Conservation (phyloP, 2,113 vertebrate genomes). For the Poeciliopsis prolifica region DNA sequence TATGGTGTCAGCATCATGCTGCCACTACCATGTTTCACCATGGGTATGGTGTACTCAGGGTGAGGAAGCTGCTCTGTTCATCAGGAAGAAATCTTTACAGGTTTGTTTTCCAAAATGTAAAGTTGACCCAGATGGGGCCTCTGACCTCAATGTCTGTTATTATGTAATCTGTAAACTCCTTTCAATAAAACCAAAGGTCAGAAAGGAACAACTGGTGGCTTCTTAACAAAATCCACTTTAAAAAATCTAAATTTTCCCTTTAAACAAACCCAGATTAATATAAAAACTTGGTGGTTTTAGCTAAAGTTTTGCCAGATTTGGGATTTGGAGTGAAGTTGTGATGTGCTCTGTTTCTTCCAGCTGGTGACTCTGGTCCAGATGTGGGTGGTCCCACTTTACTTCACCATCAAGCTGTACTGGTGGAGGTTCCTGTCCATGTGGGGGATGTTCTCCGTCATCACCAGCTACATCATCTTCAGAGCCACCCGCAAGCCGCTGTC, state of each 20-base stretch:
- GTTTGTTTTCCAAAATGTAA: too few relatives aligned
- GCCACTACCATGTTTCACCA: too few relatives aligned
- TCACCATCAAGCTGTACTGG: slow-evolving; percentile 80
- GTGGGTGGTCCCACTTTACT: slow-evolving; percentile 80
- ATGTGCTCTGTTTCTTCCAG: slow-evolving; percentile 40
- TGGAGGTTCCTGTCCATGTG: slow-evolving; percentile 80
- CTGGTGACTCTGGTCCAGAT: slow-evolving; percentile 81
- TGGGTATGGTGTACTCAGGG: too few relatives aligned
- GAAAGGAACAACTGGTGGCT: neutral
- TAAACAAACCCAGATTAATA: neutral
- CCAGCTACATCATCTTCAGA: slow-evolving; percentile 81
- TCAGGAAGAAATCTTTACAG: too few relatives aligned
- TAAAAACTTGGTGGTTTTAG: neutral
- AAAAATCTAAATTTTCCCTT: neutral
- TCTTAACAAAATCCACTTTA: neutral
- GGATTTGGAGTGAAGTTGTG: neutral
- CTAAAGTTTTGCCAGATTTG: neutral
- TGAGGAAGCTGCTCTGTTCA: too few relatives aligned
- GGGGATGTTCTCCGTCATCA: slow-evolving; percentile 75
- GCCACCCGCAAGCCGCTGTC: slow-evolving; percentile 75
- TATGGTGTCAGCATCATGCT: too few relatives aligned
- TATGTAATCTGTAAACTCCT: neutral
- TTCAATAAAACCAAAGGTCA: neutral
- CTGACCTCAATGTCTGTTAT: too few relatives aligned
- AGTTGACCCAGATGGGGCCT: too few relatives aligned